Evolutionary conservation across 2,113 vertebrate genomes (phyloP).

Genomic region (Rhizomys pruinosus): DNA sequence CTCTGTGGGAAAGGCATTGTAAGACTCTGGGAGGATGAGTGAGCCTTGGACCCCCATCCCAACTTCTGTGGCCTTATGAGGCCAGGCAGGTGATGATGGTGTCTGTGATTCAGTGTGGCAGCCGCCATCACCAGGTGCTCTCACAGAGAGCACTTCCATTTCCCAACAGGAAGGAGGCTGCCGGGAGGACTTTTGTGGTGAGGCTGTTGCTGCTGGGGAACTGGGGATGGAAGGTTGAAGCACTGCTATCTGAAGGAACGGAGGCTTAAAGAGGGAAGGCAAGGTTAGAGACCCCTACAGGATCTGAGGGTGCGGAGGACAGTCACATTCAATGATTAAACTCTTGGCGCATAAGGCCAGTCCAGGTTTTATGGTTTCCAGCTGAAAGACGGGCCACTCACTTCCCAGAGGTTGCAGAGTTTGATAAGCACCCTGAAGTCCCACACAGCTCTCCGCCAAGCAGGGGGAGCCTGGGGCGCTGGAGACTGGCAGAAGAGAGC

Average conservation of each 20-base stretch:
- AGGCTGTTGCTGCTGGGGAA: background rate
- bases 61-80: background rate
- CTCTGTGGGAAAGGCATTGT: background rate
- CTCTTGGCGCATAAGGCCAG: background rate
- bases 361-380: background rate
- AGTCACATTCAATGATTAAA: background rate
- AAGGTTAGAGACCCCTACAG: background rate
- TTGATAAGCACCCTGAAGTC: background rate
- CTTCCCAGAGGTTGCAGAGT: background rate
- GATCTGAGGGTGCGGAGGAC: accelerated
- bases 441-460: accelerated
- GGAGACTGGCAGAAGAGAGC: no score
- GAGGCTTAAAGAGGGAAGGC: background rate
- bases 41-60: background rate
- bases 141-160: background rate
- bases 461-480: no score
- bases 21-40: background rate
- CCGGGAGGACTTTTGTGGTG: background rate
- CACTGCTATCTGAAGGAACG: background rate
- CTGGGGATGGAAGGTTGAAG: background rate
- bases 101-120: background rate
- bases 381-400: background rate
- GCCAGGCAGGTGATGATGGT: background rate
- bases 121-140: background rate
- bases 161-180: background rate